Percentiles rank a stretch among this genome's conserved stretches.
Conservation (phyloP, 2,888 invertebrate genomes). For the Scaptomyza polygonia region DNA sequence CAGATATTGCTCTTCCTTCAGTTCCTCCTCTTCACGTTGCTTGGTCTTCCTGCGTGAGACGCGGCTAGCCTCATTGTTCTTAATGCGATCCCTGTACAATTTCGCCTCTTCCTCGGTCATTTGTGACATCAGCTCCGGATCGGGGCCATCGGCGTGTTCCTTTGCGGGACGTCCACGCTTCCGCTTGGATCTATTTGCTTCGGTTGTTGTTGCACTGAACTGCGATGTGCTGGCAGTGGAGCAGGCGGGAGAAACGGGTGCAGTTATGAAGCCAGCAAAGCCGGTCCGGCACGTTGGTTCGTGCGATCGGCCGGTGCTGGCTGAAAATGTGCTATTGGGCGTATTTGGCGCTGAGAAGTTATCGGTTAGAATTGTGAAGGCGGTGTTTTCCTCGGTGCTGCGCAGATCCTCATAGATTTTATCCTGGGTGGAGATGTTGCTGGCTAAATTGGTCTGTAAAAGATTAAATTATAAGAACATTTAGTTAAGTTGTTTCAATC, state of each 20-base stretch:
- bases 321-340: slow-evolving; percentile 69
- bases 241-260: slow-evolving; percentile 70
- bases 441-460: slow-evolving; percentile 29
- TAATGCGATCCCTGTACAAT: slow-evolving; percentile 76
- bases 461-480: not conserved
- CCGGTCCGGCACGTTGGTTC: slow-evolving; percentile 58
- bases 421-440: slow-evolving; percentile 26
- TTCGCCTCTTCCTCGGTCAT: slow-evolving; percentile 74
- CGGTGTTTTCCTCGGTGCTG: slow-evolving; percentile 48
- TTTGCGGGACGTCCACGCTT: slow-evolving; percentile 82
- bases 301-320: slow-evolving; percentile 37
- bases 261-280: slow-evolving; percentile 56
- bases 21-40: slow-evolving; percentile 72
- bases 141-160: slow-evolving; percentile 81
- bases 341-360: slow-evolving; percentile 66
- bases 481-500: slow-evolving; percentile 27
- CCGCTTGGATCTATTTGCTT: slow-evolving; percentile 42
- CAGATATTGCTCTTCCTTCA: slow-evolving; percentile 56
- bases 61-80: slow-evolving; percentile 83
- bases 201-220: slow-evolving; percentile 42
- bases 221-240: slow-evolving; percentile 66
- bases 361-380: slow-evolving; percentile 37
- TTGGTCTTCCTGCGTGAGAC: slow-evolving; percentile 81
- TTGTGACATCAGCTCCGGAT: slow-evolving; percentile 60
- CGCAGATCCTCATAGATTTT: slow-evolving; percentile 44